These are phyloP conservation scores for Acanthornis magna DNA, from an alignment of 2,797 vertebrate genomes.

Conservation along the genomic window DNA sequence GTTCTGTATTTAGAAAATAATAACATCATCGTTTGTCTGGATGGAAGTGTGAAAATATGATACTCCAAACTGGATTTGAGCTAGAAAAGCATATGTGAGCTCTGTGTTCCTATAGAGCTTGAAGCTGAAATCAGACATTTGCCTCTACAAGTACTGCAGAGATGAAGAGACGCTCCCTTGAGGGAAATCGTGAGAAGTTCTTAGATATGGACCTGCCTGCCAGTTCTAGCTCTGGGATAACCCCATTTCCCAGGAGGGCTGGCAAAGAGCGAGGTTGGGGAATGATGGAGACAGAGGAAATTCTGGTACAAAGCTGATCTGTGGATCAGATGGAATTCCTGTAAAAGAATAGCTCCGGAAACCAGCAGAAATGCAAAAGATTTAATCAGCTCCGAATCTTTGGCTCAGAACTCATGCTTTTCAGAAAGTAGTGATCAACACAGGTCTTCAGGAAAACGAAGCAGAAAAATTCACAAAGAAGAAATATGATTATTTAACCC, in stretches of 20 bases:
- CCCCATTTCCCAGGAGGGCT: neutral
- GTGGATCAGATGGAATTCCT: neutral
- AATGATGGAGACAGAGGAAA: neutral
- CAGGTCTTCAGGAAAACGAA: neutral
- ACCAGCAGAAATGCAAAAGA: neutral
- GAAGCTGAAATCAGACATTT: neutral
- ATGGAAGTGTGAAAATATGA: neutral
- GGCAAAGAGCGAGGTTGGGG: neutral
- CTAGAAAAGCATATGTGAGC: neutral
- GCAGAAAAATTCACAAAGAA: neutral
- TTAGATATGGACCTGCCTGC: neutral
- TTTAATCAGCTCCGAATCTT: neutral
- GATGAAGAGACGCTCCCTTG: neutral
- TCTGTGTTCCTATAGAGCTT: neutral
- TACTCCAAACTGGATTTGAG: neutral
- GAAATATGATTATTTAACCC: neutral
- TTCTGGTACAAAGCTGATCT: neutral
- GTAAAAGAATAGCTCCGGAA: neutral
- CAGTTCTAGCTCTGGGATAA: neutral
- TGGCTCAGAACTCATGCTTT: neutral
- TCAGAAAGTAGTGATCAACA: neutral
- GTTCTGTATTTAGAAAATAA: neutral
- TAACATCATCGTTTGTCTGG: neutral
- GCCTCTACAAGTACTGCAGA: neutral
- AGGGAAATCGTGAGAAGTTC: neutral